These are phyloP conservation scores for Leptodactylus fallax DNA, from an alignment of 2,797 vertebrate genomes.

Conservation along the genomic window DNA sequence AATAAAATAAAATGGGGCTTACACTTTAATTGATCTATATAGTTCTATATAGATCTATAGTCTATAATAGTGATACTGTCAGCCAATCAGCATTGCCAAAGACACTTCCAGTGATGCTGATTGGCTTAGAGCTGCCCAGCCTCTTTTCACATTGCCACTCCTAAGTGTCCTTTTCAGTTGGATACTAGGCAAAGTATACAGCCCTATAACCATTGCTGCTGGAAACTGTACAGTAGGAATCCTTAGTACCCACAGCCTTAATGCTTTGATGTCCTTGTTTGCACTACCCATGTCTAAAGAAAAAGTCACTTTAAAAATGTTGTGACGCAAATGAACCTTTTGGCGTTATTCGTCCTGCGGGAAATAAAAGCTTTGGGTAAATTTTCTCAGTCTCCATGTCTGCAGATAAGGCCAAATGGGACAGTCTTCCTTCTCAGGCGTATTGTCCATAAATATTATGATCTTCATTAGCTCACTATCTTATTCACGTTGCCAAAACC, in stretches of 20 bases:
- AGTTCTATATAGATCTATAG: too few relatives aligned
- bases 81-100: too few relatives aligned
- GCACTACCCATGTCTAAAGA: background rate
- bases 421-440: background rate
- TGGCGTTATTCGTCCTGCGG: background rate
- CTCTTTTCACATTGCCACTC: too few relatives aligned
- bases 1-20: too few relatives aligned
- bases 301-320: background rate
- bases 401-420: background rate
- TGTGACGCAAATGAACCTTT: background rate
- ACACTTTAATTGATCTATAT: too few relatives aligned
- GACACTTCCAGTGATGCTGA: too few relatives aligned
- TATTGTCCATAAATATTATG: background rate
- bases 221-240: background rate
- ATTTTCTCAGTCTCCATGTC: background rate
- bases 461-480: conserved; percentile 44
- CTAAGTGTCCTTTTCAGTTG: background rate
- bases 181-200: background rate
- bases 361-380: background rate
- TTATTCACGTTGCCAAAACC: background rate
- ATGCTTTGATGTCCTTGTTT: too few relatives aligned
- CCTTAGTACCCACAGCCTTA: background rate
- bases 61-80: too few relatives aligned
- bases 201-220: too few relatives aligned
- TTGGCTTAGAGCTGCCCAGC: too few relatives aligned